Evolutionary conservation across 2,888 invertebrate species (phyloP).

Genomic region (Amblyjoppa proteus): DNA sequence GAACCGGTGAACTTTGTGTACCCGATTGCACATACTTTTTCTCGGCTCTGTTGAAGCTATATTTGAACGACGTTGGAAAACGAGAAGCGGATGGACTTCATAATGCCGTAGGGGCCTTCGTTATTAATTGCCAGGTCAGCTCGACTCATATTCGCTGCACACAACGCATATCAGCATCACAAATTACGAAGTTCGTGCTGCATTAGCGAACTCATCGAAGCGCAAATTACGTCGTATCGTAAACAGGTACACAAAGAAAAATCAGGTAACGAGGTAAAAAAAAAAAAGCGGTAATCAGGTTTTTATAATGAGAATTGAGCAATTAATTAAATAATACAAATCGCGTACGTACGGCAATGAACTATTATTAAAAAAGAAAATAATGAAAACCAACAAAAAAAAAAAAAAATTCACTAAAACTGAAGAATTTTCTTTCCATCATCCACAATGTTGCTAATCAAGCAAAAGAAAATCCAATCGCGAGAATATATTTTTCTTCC

Average conservation of each 20-base stretch:
- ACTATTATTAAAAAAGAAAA: background rate
- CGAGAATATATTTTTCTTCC: constrained; percentile 60
- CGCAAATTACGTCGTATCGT: constrained; percentile 1
- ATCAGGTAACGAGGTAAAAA: background rate
- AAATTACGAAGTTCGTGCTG: background rate
- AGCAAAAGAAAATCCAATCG: constrained; percentile 56
- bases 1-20: background rate
- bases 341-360: background rate
- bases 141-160: background rate
- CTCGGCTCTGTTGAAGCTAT: background rate
- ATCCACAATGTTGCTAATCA: constrained; percentile 45
- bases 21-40: background rate
- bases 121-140: background rate
- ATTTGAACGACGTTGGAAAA: background rate
- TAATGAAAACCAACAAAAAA: background rate
- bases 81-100: background rate
- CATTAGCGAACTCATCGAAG: background rate
- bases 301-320: background rate
- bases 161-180: background rate
- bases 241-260: background rate
- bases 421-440: background rate
- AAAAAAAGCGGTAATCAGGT: background rate
- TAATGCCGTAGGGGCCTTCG: background rate
- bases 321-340: background rate
- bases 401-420: background rate